Conservation (phyloP, 1,140 invertebrate genomes). For the Scylla paramamosain region DNA sequence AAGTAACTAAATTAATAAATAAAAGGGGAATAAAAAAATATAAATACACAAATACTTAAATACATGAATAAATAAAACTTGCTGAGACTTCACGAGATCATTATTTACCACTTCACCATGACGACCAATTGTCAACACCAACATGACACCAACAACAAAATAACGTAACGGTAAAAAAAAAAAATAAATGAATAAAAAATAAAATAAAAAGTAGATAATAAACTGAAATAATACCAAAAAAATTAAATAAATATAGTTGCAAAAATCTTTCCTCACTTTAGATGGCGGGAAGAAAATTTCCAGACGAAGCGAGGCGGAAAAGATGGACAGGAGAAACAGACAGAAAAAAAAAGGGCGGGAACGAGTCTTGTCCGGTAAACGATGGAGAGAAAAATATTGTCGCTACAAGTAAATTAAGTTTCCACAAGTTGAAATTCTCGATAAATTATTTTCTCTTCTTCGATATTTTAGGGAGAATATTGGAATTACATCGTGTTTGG, state of each 20-base stretch:
- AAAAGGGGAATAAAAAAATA: background rate
- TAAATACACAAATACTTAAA: background rate
- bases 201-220: background rate
- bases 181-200: background rate
- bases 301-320: background rate
- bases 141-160: too few relatives aligned
- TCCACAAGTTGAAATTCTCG: constrained; percentile 11
- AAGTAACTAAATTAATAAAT: background rate
- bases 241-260: background rate
- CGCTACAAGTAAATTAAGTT: background rate
- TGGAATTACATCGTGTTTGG: background rate
- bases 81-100: too few relatives aligned
- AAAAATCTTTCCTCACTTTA: background rate
- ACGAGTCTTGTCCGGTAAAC: background rate
- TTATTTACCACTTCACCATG: too few relatives aligned
- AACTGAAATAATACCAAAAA: background rate
- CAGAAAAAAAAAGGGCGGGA: background rate
- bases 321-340: background rate
- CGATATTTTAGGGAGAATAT: background rate
- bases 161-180: too few relatives aligned
- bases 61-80: too few relatives aligned
- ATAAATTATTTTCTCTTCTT: background rate
- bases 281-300: too few relatives aligned
- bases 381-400: background rate
- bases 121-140: too few relatives aligned